Evolutionary conservation across 2,888 invertebrate genomes (phyloP).

Genomic region (Cabera pusaria): DNA sequence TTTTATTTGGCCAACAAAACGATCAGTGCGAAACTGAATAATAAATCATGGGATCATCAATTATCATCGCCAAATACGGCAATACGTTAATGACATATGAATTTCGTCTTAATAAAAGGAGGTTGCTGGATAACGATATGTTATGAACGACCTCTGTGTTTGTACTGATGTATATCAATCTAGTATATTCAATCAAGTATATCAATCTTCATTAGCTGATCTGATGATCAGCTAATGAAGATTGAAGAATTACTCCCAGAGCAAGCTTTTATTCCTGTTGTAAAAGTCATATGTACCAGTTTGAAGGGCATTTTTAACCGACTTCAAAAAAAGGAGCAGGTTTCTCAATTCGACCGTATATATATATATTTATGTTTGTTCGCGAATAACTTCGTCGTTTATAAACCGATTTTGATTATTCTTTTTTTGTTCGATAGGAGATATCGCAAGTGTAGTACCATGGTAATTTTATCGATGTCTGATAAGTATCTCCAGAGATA

Average conservation of each 20-base stretch:
- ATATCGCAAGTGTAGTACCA: no score
- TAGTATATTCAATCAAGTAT: no score
- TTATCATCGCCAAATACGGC: constrained; percentile 51
- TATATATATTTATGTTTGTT: no score
- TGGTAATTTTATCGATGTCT: no score
- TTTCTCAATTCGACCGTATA: no score
- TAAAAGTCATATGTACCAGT: constrained; percentile 21
- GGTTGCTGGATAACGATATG: constrained; percentile 49
- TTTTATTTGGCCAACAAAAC: constrained; percentile 1
- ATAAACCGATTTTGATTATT: no score
- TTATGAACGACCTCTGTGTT: constrained; percentile 53
- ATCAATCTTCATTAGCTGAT: no score
- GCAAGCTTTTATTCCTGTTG: constrained; percentile 24
- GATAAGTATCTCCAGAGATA: no score
- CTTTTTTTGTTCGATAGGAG: no score
- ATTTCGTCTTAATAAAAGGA: constrained; percentile 46
- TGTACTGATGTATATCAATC: no score
- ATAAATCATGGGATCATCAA: constrained; percentile 53
- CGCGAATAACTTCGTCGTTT: no score
- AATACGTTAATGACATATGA: constrained; percentile 48
- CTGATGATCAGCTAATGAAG: constrained; percentile 58
- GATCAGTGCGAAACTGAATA: constrained; percentile 31
- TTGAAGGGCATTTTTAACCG: constrained; percentile 34
- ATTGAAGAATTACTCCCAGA: constrained; percentile 46
- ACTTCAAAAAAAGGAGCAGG: no score